Base-by-base conservation (phyloP, 2,113 vertebrate species). In the Acanthisitta chloris region DNA sequence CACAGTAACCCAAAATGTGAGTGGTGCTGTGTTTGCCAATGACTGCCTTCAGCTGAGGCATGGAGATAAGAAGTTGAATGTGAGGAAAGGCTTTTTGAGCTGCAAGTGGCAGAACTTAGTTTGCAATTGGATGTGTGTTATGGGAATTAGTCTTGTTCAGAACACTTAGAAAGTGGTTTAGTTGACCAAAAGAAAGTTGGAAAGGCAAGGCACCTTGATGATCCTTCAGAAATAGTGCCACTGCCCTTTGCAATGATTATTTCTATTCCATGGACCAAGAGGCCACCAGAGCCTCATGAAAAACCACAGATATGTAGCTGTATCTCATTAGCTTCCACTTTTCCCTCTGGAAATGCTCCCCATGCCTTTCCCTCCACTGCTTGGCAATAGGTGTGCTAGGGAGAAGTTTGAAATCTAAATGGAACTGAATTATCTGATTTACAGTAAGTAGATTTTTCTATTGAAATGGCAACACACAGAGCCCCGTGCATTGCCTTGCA, bases 241-340 rank as follows among this genome's bases (percentile, higher is more conserved):
- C 46, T 43, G 38, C 62, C 28, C 17, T 0, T 52, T 77, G 45
- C 58, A 65, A 3, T 26, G 7, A n/a, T 25, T 66, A n/a, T 25
- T 66, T 40, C 43, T 9, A 2, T 76, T n/a, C 52, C 38, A 5
- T 14, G 45, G 36, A 49, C 18, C 36, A 52, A 46, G 24, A 2
- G 2, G 14, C 25, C 28, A 9, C 26, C 40, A 76, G n/a, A 74
- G 4, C 28, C 26, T 49, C 73, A 15, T 0, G 0, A 61, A 57
- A 59, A 52, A 21, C 25, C 11, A 8, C 3, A 3, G 52, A 45
- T 28, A 25, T 0, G 0, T 59, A 58, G 18, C 46, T 90, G 48
- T 45, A 90, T 54, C 88, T 92, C 42, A 62, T 94, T 73, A 88
- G n/a, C 54, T 88, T 85, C 52, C 36, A 17, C 66, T 72, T 87